Conservation (phyloP, 1,140 invertebrate species). For the Homarus americanus region DNA sequence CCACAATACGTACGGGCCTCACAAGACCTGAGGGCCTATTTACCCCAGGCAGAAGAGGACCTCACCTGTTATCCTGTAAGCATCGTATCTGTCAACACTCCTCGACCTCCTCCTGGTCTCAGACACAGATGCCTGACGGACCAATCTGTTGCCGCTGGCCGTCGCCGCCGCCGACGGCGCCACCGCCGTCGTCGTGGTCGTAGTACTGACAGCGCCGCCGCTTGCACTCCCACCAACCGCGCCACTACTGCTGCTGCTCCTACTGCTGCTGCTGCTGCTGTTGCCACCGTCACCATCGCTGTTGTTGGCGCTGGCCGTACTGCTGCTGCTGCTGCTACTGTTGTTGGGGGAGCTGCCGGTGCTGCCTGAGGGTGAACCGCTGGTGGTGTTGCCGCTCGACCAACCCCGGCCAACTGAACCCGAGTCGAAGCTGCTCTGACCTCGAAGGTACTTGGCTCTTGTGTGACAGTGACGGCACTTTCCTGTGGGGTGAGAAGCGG, state of each 20-base stretch:
- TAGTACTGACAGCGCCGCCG: constrained; percentile 1
- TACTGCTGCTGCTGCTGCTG: constrained; percentile 30
- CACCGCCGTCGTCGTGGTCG: background rate
- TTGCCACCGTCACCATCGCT: constrained; percentile 12
- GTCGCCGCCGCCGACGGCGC: background rate
- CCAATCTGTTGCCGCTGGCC: background rate
- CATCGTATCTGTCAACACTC: constrained; percentile 65
- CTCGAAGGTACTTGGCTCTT: constrained; percentile 64
- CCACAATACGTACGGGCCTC: no score
- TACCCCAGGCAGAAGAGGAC: no score
- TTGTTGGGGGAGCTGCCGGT: constrained; percentile 48
- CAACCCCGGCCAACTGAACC: background rate
- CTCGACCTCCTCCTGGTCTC: constrained; percentile 54
- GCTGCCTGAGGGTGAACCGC: constrained; percentile 26
- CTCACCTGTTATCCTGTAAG: constrained; percentile 58
- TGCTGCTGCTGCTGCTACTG: constrained; percentile 34
- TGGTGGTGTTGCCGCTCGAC: background rate
- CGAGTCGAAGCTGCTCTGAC: constrained; percentile 70
- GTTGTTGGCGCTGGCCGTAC: background rate
- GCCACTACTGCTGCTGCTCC: constrained; percentile 1
- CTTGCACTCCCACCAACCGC: background rate
- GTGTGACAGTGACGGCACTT: constrained; percentile 73
- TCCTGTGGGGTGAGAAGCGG: constrained; percentile 27
- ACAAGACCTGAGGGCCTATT: no score
- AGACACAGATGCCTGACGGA: constrained; percentile 21